Evolutionary conservation across 1,140 invertebrate genomes (phyloP), one percentile per base, ranked within the genome.

Genomic region (Zaprionus vittiger): DNA sequence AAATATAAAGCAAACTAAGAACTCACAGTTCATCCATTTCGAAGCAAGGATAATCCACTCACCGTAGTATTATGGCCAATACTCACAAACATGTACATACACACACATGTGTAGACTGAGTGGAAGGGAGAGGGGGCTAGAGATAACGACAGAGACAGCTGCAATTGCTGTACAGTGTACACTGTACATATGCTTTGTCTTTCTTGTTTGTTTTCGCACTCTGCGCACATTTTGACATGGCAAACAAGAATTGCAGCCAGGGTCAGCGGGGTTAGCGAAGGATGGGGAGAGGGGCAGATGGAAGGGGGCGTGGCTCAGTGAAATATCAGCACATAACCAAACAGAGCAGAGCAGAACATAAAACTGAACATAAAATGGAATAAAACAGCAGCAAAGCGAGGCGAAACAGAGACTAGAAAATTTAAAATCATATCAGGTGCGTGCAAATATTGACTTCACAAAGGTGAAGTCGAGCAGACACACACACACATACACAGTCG

Each of bases 121-220:
- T 9, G n/a, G 2, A 9, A 44, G 15, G 5, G 41, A 44, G 6
- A 3, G 7, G 17, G 41, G 17, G n/a, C 4, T 7, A 44, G 6
- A 55, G 26, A 15, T 22, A 7, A 14, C 5, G 56, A 14, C 15
- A 59, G 15, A 56, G 20, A 52, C 20, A 24, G 11, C 47, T 12
- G 20, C 47, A 52, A 52, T 14, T 52, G 22, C 2, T 14, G 20
- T 12, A 49, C 17, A 49, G 28, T 64, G n/a, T 49, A 7, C 31
- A 26, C 34, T 24, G n/a, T 37, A 34, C 17, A 38, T 24, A 22
- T 24, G 57, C 20, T 22, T 60, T 17, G 31, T 60, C 38, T 57
- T 47, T 34, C 26, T 20, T 68, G 47, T 68, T 68, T 69, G 66
- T 61, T 69, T 69, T 69, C 56, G 56, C 66, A 69, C 66, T 69